phyloP scores from a whole-genome alignment of 2,888 invertebrate genomes.

The Hecatera dysodea region DNA sequence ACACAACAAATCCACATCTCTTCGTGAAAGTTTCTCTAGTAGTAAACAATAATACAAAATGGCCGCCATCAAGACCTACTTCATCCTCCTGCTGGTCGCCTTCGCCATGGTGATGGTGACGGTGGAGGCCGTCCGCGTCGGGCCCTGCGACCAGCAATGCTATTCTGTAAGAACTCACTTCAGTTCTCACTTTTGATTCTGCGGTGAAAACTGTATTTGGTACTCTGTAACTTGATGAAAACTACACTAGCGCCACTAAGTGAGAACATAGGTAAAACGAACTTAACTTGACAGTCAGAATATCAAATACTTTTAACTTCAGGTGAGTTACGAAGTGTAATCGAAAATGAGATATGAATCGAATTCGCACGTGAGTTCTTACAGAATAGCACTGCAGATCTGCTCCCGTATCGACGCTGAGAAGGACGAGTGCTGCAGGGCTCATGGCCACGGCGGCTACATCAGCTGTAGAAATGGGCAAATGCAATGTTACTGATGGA shows the following conservation, averaged over 20 bases:
- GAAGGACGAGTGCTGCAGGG: slow-evolving; percentile 43
- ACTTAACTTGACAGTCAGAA: too few relatives aligned
- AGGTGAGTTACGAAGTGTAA: too few relatives aligned
- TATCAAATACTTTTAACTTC: too few relatives aligned
- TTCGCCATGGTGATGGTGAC: slow-evolving; percentile 42
- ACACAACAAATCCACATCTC: slow-evolving; percentile 9
- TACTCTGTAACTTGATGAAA: too few relatives aligned
- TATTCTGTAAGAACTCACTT: too few relatives aligned
- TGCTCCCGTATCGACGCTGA: slow-evolving; percentile 21
- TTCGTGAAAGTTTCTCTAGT: not conserved
- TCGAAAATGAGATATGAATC: too few relatives aligned
- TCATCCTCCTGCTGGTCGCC: slow-evolving; percentile 36
- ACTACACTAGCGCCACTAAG: too few relatives aligned
- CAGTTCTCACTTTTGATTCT: too few relatives aligned
- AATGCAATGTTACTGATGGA: slow-evolving; percentile 13
- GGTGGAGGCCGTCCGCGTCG: slow-evolving; percentile 24
- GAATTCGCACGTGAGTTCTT: too few relatives aligned
- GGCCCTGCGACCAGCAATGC: slow-evolving; percentile 39
- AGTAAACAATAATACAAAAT: slow-evolving; percentile 19
- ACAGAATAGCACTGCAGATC: too few relatives aligned
- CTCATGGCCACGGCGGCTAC: slow-evolving; percentile 29
- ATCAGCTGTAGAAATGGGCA: not conserved
- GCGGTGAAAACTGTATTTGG: too few relatives aligned
- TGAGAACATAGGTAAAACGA: too few relatives aligned
- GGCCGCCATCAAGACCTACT: slow-evolving; percentile 41